Evolutionary conservation across 2,888 invertebrate genomes (phyloP), one percentile per base, ranked within the genome.

Genomic region (Cordilura impudica): DNA sequence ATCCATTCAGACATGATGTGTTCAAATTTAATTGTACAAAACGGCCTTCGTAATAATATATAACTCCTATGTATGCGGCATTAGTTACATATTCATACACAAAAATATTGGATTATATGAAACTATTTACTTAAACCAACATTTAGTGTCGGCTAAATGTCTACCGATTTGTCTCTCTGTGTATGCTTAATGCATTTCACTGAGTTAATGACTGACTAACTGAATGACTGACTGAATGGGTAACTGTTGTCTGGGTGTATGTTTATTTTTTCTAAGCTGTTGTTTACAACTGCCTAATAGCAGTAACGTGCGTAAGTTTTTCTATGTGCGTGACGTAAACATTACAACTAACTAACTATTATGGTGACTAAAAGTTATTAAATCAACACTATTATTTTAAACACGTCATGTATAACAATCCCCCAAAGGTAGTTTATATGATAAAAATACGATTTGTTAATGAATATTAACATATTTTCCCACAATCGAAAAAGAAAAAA

Each of bases 121-220:
- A 31, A 31, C 12, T n/a, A n/a, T n/a, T n/a, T n/a, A n/a, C n/a
- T n/a, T n/a, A 74, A 54, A 61, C 67, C 54, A 51, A 69, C 54
- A 54, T 61, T 69, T 69, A 54, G 53, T 69, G 67, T 69, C 67
- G 67, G 54, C 74, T 54, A 49, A 75, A 74, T 53, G 73, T 66
- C 66, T 74, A 31, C 29, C 45, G 60, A 29, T 43, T 67, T 60
- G 45, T 26, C 60, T 35, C n/a, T n/a, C n/a, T 53, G 49, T 66
- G 35, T 29, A 26, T 43, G 19, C 23, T 12, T 39, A n/a, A n/a
- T n/a, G 4, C 35, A 39, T 39, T 39, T 39, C 12, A 66, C 39
- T 49, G 18, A 39, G n/a, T n/a, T n/a, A n/a, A 47, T 43, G 39
- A 53, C 26, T 58, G 60, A n/a, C 8, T 60, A 43, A 31, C 51